phyloP scores from a whole-genome alignment of 2,888 invertebrate species.

The Argyresthia albistria region DNA sequence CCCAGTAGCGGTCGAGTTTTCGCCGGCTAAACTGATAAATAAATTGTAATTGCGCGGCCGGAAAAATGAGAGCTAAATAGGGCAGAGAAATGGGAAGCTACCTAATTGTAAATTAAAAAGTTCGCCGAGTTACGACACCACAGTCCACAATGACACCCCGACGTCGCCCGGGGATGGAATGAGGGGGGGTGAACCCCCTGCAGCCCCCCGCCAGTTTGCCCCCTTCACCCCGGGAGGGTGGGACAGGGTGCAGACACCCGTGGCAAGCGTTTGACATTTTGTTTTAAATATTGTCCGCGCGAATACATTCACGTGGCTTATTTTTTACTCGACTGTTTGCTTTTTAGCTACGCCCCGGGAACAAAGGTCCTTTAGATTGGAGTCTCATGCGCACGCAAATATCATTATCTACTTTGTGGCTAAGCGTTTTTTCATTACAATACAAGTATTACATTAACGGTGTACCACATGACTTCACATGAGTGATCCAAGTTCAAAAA shows the following conservation, averaged over 20 bases:
- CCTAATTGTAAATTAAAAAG: conserved; percentile 74
- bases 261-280: conserved; percentile 72
- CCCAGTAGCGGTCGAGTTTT: too few relatives aligned
- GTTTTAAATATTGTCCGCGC: conserved; percentile 72
- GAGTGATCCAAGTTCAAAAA: too few relatives aligned
- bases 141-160: conserved; percentile 70
- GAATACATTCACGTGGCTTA: conserved; percentile 66
- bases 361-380: too few relatives aligned
- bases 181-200: conserved; percentile 16
- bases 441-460: too few relatives aligned
- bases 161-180: conserved; percentile 27
- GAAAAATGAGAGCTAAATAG: conserved; percentile 71
- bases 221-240: conserved; percentile 23
- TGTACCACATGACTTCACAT: too few relatives aligned
- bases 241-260: conserved; percentile 48
- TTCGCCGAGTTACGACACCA: conserved; percentile 72
- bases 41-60: conserved; percentile 66
- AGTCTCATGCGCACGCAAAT: too few relatives aligned
- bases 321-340: conserved; percentile 56
- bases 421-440: too few relatives aligned
- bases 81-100: conserved; percentile 72
- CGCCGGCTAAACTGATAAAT: conserved; percentile 36
- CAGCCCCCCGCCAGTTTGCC: conserved; percentile 16
- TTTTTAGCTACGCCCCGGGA: neutral
- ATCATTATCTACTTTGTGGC: too few relatives aligned